Evolutionary conservation across 1,140 invertebrate species (phyloP).

Genomic region (Drosophila burlai): DNA sequence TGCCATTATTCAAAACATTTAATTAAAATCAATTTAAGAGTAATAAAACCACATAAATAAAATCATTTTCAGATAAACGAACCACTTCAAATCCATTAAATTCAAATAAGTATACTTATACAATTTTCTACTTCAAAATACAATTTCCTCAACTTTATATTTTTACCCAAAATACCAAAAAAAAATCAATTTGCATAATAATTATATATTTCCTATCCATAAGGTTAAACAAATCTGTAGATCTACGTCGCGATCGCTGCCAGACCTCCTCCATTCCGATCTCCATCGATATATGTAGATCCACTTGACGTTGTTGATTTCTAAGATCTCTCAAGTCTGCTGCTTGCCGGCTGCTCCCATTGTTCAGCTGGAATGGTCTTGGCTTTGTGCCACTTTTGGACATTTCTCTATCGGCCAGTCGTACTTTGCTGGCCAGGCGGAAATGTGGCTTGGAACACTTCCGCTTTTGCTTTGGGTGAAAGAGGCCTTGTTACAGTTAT

Average conservation of each 20-base stretch:
- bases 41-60: neutral
- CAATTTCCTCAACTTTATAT: neutral
- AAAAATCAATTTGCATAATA: neutral
- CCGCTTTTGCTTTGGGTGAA: slow-evolving; percentile 47
- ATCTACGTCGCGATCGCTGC: neutral
- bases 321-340: slow-evolving; percentile 9
- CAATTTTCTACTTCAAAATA: neutral
- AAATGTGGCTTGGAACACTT: slow-evolving; percentile 52
- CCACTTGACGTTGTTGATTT: slow-evolving; percentile 36
- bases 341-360: slow-evolving; percentile 20
- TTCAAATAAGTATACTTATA: neutral
- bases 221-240: slow-evolving; percentile 22
- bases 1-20: neutral
- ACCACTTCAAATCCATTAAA: neutral
- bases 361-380: slow-evolving; percentile 15
- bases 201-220: slow-evolving; percentile 1
- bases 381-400: slow-evolving; percentile 43
- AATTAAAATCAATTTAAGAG: neutral
- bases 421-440: slow-evolving; percentile 29
- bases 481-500: slow-evolving; percentile 78
- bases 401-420: slow-evolving; percentile 20
- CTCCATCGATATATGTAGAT: slow-evolving; percentile 8
- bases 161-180: neutral
- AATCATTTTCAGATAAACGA: neutral
- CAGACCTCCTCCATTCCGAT: slow-evolving; percentile 8